Evolutionary conservation across 2,797 vertebrate species (phyloP), one percentile per base, ranked within the genome.

Genomic region (Sylvia borin): DNA sequence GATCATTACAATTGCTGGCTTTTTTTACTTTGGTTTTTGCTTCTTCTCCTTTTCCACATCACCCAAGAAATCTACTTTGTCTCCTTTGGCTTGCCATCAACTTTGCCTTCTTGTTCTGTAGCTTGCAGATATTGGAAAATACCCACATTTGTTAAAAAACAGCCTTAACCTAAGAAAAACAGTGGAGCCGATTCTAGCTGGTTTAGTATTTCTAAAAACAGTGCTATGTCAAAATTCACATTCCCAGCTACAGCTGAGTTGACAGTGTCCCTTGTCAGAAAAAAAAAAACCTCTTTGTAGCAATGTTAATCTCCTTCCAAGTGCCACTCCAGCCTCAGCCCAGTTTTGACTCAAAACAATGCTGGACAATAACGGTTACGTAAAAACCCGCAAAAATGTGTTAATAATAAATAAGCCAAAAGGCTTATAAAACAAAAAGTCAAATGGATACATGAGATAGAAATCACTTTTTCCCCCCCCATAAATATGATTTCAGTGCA

Each of bases 351-450:
- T 88, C 85, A 47, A 67, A 93, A 62, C n/a, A 81, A 79, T 21
- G 48, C 72, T 57, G 88, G 90, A 95, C 31, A 54, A 92, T 88
- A 84, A 90, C 4, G 1, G 93, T 92, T 96, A 94, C 31, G 27
- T 87, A 96, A 97, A 97, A 96, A 82, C 66, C 75, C 70, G 5
- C 94, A 96, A 95, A 94, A 97, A 92, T 88, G 72, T 84, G 92
- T 67, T 93, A 94, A 92, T 95, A 96, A 94, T 94, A 96, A 96
- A 96, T 88, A 92, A 92, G 92, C 94, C 97, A 96, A 95, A 93
- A 91, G 54, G 31, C 66, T 74, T 80, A 92, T 62, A 82, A 91
- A 96, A 76, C 55, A 79, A 86, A 93, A 95, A 36, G 66, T 65
- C 70, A 93, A 94, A 88, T 58, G 82, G 91, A 95, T 85, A 61